Conservation (phyloP, 1,140 invertebrate species). For the Zaprionus camerounensis region DNA sequence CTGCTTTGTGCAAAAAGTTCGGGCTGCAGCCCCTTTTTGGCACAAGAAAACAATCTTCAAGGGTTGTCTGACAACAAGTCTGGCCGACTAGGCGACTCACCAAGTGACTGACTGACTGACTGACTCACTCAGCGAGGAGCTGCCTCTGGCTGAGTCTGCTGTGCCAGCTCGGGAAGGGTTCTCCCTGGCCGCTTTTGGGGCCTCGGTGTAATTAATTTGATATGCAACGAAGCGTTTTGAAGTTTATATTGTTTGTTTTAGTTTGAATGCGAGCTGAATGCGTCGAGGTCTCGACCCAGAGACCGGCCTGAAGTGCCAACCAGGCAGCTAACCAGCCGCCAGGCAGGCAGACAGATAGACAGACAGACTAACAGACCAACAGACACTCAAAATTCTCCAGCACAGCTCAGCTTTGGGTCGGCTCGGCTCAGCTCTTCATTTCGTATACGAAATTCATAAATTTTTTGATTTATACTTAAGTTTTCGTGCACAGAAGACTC, state of each 20-base stretch:
- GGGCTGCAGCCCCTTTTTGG: slow-evolving; percentile 62
- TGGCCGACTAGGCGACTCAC: slow-evolving; percentile 32
- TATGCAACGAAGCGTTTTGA: slow-evolving; percentile 81
- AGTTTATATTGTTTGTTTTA: slow-evolving; percentile 82
- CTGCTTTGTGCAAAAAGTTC: slow-evolving; percentile 73
- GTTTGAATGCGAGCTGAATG: slow-evolving; percentile 47
- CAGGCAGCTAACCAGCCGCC: slow-evolving; percentile 16
- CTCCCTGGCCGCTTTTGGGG: slow-evolving; percentile 51
- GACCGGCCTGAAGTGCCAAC: slow-evolving; percentile 51
- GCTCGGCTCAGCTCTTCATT: slow-evolving; percentile 45
- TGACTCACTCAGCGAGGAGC: slow-evolving; percentile 11
- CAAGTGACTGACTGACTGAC: slow-evolving; percentile 26
- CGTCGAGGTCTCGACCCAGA: slow-evolving; percentile 59
- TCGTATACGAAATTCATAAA: slow-evolving; percentile 65
- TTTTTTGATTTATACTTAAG: slow-evolving; percentile 70
- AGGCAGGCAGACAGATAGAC: too few species aligned
- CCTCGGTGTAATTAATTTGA: slow-evolving; percentile 78
- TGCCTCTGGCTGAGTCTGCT: slow-evolving; percentile 4
- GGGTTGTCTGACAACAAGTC: slow-evolving; percentile 69
- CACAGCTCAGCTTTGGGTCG: slow-evolving; percentile 4
- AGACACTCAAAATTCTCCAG: slow-evolving; percentile 43
- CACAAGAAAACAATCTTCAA: slow-evolving; percentile 79
- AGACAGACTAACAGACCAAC: neutral
- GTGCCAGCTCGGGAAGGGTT: slow-evolving; percentile 5
- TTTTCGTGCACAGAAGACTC: slow-evolving; percentile 51